phyloP scores from a whole-genome alignment of 37 sponge, comb jelly and placozoan genomes.

The Eunapius fragilis region DNA sequence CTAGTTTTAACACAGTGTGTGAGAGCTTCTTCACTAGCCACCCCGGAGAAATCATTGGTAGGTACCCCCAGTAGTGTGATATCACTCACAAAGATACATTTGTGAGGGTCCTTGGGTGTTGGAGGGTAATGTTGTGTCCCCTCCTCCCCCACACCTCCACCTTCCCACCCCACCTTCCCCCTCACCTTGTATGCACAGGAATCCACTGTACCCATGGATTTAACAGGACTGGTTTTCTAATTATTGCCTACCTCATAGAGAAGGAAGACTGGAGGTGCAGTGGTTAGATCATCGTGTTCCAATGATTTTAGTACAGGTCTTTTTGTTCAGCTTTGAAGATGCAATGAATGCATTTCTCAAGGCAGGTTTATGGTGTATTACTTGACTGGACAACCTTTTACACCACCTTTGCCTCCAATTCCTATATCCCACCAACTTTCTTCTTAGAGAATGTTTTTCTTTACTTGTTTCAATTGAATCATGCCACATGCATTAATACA shows the following conservation, averaged over 20 bases:
- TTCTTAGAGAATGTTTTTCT: no score
- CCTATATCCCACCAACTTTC: no score
- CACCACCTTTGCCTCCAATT: no score
- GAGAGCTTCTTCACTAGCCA: conserved; percentile 53
- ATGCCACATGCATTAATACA: no score
- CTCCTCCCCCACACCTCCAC: not conserved
- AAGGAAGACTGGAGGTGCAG: conserved; percentile 82
- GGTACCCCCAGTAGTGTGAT: not conserved
- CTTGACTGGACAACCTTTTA: not conserved
- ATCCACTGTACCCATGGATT: conserved; percentile 99
- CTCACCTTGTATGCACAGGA: conserved; percentile 33
- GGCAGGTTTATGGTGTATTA: conserved; percentile 18
- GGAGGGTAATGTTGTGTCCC: not conserved
- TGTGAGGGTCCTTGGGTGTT: no score
- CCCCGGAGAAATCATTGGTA: conserved; percentile 74
- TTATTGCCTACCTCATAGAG: conserved; percentile 80
- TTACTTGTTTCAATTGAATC: no score
- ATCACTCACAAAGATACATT: no score
- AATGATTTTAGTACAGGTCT: not conserved
- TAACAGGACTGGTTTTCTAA: conserved; percentile 97
- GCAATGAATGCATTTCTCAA: conserved; percentile 63
- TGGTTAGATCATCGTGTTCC: not conserved
- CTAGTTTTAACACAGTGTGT: conserved; percentile 52
- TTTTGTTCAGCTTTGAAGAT: conserved; percentile 55
- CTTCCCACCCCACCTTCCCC: not conserved